Evolutionary conservation across 30 jellyfish, hydroid and myxozoan genomes (phyloP), one percentile per base, ranked within the genome.

Genomic region (Aurelia sp.): DNA sequence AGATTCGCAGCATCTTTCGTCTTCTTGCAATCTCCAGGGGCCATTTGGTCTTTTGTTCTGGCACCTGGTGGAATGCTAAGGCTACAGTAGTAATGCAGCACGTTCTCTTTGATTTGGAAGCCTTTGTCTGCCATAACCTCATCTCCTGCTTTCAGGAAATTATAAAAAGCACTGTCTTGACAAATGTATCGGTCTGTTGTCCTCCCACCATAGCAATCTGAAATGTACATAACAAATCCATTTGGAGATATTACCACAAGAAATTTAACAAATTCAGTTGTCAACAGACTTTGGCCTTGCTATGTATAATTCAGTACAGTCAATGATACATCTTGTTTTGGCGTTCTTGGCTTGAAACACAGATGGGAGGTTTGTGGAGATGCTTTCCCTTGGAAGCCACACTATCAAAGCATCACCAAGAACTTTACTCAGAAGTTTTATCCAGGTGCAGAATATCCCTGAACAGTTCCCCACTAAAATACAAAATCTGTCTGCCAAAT

Each of bases 81-180:
- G n/a, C 30, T 78, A 44, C 93, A 87, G 65, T 64, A 53, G 30
- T 71, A 12, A 12, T 58, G 79, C 31, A 59, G 69, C 48, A 82
- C 74, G 31, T 89, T 92, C 62, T 89, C 96, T 66, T 66, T 53
- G 21, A 79, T 81, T 69, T 66, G 92, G 65, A 88, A 88, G 13
- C 95, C 95, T 12, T 96, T 37, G 31, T 83, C 96, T n/a, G 96
- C 97, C 92, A 83, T 51, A 3, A 89, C 82, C 30, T 64, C 81
- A 81, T 88, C 96, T 41, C 86, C 97, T 17, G 53, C 23, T 57
- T 88, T 96, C 48, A 71, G 61, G 20, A 80, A 60, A 60, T 81
- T 70, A 47, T 75, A 81, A 80, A 79, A 80, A 10, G 81, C 91
- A 58, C 91, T 75, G 55, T 88, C 90, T 53, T 82, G 59, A 23